Base-by-base conservation (phyloP, 2,797 vertebrate species). In the Myotis findleyi region DNA sequence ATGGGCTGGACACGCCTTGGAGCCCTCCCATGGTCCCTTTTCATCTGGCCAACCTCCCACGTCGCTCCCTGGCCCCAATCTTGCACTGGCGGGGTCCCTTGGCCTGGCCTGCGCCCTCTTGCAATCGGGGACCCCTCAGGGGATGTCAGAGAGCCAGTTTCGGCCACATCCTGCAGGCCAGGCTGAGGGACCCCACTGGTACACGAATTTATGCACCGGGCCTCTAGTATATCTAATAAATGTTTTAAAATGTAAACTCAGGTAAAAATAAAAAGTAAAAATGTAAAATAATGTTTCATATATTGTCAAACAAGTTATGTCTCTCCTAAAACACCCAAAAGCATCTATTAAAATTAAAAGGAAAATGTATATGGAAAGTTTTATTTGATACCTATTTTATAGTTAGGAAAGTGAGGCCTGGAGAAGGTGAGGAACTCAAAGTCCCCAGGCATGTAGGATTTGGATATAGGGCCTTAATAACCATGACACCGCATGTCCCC, bases 401-500 rank as follows among this genome's bases (percentile, higher is more conserved):
- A 53, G 86, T 47, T 36, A 71, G 62, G 38, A 14, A 83, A 57
- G 21, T 6, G 59, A 81, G 27, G 6, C 25, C 80, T 57, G 55
- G n/a, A 55, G n/a, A 57, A 87, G 41, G 5, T 13, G 13, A 25
- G 73, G 12, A 18, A 64, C 20, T 62, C 51, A 16, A 53, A 27
- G 30, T 6, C 36, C 4, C 21, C 41, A 57, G 64, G 12, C 36
- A n/a, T 5, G 6, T 1, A 41, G 64, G 84, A 59, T 64, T 23
- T 64, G 25, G 33, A 18, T 2, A 21, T 0, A n/a, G 41, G 27
- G 33, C n/a, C 44, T 6, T 17, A 13, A 10, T 11, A 8, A 25
- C 10, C 64, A 2, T 0, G 3, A 5, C 0, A 2, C 8, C 6
- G 12, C 7, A 49, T 33, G 9, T 13, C 27, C 9, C n/a, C 7